Conservation (phyloP, 2,113 vertebrate genomes). For the Podarcis raffonei region DNA sequence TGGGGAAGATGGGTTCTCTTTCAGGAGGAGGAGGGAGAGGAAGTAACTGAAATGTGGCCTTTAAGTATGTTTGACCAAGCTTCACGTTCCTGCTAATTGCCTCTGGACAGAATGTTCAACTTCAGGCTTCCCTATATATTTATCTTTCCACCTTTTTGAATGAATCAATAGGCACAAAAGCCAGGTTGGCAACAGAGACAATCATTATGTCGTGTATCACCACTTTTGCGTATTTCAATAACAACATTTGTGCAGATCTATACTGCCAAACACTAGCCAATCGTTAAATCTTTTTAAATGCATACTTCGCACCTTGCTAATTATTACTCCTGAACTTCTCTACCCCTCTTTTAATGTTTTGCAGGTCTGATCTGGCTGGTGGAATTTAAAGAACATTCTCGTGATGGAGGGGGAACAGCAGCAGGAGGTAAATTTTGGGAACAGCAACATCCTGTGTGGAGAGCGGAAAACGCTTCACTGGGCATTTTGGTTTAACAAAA, state of each 20-base stretch:
- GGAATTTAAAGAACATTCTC: conserved; percentile 24
- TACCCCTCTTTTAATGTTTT: conserved; percentile 40
- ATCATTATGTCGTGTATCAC: background rate
- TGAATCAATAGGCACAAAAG: background rate
- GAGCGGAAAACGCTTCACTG: background rate
- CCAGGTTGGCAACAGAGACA: background rate
- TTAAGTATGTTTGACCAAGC: background rate
- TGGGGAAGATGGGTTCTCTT: background rate
- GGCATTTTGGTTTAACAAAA: background rate
- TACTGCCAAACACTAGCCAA: background rate
- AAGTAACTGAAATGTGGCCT: background rate
- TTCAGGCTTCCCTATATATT: background rate
- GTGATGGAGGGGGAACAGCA: conserved; percentile 69
- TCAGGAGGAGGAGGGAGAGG: background rate
- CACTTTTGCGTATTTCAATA: background rate
- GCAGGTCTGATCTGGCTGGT: conserved; percentile 49
- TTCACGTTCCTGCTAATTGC: background rate
- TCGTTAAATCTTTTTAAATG: background rate
- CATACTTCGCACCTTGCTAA: background rate
- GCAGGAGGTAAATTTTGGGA: conserved; percentile 65
- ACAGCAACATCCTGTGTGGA: background rate
- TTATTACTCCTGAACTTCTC: conserved; percentile 22
- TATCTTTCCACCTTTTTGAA: background rate
- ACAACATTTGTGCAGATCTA: background rate
- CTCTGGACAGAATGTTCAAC: background rate